Evolutionary conservation across 2,113 vertebrate genomes (phyloP).

Genomic region (Anser brachyrhynchus): DNA sequence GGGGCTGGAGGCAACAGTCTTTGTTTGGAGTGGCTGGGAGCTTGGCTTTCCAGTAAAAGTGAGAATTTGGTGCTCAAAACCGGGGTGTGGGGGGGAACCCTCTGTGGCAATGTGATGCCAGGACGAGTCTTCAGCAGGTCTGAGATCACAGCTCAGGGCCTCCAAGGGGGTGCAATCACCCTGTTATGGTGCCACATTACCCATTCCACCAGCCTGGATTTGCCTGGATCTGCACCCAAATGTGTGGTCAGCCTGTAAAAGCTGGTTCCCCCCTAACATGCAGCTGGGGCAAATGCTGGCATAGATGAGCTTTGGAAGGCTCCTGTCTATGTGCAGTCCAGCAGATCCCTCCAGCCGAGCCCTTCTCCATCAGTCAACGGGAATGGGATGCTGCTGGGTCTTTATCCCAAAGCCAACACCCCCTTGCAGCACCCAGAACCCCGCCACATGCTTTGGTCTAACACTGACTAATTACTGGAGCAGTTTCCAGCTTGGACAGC

Average conservation of each 20-base stretch:
- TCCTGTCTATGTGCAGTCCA: fast-evolving
- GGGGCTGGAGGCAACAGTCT: neutral
- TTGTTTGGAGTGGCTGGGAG: neutral
- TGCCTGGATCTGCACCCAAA: neutral
- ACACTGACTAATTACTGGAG: neutral
- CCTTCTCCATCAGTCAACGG: neutral
- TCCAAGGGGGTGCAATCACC: neutral
- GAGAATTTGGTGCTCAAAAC: neutral
- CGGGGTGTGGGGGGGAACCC: neutral
- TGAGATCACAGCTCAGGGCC: neutral
- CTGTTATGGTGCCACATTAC: fast-evolving
- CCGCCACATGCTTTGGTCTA: neutral
- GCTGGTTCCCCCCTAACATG: fast-evolving
- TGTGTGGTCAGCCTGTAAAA: neutral
- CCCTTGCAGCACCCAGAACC: fast-evolving
- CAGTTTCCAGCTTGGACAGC: neutral
- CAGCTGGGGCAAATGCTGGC: neutral
- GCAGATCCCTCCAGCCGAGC: neutral
- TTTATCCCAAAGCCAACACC: fast-evolving
- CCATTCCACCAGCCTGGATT: neutral
- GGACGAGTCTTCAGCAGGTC: neutral
- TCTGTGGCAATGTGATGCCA: fast-evolving
- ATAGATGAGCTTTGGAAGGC: neutral
- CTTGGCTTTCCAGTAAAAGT: neutral
- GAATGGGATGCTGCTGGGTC: neutral